Conservation (phyloP, 2,797 vertebrate species). For the Cottoperca gobio region DNA sequence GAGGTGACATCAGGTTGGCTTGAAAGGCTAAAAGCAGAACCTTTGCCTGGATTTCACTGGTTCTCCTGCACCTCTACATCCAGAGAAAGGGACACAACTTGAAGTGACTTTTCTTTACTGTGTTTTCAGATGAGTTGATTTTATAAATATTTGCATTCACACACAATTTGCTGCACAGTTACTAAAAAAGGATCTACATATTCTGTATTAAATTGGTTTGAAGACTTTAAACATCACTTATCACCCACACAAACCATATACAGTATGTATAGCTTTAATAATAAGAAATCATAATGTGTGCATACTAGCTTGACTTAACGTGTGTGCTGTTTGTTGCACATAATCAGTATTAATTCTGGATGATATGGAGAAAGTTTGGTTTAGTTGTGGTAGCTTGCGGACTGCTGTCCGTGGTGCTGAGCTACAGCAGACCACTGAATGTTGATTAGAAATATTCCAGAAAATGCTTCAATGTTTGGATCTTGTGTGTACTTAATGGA, state of each 20-base stretch:
- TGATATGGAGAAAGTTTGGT: not conserved
- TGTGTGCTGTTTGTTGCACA: not conserved
- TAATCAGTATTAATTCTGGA: not conserved
- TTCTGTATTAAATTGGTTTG: not conserved
- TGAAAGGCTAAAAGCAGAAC: constrained; percentile 10
- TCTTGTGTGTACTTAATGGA: not conserved
- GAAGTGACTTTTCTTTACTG: not conserved
- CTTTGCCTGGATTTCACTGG: not conserved
- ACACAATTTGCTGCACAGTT: not conserved
- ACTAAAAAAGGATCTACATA: not conserved
- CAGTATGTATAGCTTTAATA: not conserved
- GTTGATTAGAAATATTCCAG: not conserved
- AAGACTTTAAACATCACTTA: not conserved
- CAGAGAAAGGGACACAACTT: not conserved
- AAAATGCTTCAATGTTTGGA: not conserved
- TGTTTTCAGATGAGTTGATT: no score
- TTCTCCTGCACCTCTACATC: constrained; percentile 12
- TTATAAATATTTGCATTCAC: not conserved
- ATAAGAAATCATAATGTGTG: not conserved
- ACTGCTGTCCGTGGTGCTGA: constrained; percentile 16
- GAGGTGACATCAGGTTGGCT: not conserved
- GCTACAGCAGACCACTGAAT: not conserved
- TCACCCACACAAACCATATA: not conserved
- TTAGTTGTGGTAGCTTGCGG: not conserved
- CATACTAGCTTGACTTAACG: not conserved